Base-by-base conservation (phyloP, 2,888 invertebrate species). In the Teleiodes luculella region DNA sequence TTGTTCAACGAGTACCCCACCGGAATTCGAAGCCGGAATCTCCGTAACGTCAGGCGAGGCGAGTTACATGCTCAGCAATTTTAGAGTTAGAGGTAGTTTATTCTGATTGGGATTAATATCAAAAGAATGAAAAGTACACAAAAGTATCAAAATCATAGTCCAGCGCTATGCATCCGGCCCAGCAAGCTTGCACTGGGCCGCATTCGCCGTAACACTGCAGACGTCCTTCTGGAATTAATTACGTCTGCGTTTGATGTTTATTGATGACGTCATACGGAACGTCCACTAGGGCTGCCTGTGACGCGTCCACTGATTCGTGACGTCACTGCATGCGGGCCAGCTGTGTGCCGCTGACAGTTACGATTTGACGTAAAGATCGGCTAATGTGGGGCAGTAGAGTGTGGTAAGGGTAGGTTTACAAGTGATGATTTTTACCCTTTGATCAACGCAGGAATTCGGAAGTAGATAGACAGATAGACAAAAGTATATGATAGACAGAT, bases 161-260 rank as follows among this genome's bases (percentile, higher is more conserved):
- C 39, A 1, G 4, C 11, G 3, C 39, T 18, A 41, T 11, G 18
- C 20, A 8, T 8, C 10, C 20, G 11, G 18, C 10, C 39, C 3
- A 8, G 20, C 36, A 20, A 39, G 16, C 18, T 16, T 41, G 20
- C 39, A 41, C 10, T 18, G 20, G 18, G 4, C 39, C 18, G 18
- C 20, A 18, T 41, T 16, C 20, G 39, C 39, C 63, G 63, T 72
- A 73, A 72, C 64, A 67, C 54, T 60, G 68, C 73, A 72, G 65
- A 67, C 66, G 67, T 68, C 70, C 72, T 68, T 64, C 66, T 58
- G 68, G 67, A 73, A 76, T 79, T 79, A 78, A 79, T 79, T 73
- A 75, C 68, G 36, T 50, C 52, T 28, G 50, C 13, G 41, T 50
- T 28, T 55, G 52, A 55, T 55, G 55, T 52, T 55, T 55, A 55